Evolutionary conservation across 2,888 invertebrate species (phyloP).

Genomic region (Microplitis manilae): DNA sequence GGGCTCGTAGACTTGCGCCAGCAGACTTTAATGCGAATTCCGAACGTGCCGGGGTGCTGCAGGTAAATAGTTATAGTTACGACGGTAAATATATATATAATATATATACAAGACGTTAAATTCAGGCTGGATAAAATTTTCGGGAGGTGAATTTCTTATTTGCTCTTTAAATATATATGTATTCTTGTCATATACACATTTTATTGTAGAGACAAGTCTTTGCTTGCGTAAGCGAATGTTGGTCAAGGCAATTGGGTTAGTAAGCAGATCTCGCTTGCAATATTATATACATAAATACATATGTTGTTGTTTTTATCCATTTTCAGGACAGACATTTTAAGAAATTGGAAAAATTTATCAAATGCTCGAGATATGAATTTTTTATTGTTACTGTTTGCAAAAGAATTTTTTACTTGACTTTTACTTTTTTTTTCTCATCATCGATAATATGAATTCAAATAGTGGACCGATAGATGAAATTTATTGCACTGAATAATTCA

Average conservation of each 20-base stretch:
- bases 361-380: too few species aligned
- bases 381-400: too few species aligned
- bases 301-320: constrained; percentile 26
- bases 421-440: too few species aligned
- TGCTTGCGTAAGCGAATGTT: constrained; percentile 58
- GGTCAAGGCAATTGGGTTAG: constrained; percentile 68
- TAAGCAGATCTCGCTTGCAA: constrained; percentile 46
- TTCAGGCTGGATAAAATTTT: neutral
- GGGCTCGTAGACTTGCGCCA: neutral
- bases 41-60: neutral
- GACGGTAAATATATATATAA: neutral
- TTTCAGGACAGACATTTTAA: constrained; percentile 33
- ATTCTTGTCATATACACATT: neutral
- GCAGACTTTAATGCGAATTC: neutral
- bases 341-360: neutral
- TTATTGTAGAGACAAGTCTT: neutral
- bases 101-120: neutral
- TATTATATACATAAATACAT: constrained; percentile 42
- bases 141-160: neutral
- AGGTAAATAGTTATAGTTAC: neutral
- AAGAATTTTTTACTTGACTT: too few species aligned
- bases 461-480: neutral
- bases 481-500: neutral
- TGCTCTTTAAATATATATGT: neutral
- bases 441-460: constrained; percentile 21